phyloP scores from a whole-genome alignment of 2,113 vertebrate genomes.

The Herpailurus yagouaroundi region DNA sequence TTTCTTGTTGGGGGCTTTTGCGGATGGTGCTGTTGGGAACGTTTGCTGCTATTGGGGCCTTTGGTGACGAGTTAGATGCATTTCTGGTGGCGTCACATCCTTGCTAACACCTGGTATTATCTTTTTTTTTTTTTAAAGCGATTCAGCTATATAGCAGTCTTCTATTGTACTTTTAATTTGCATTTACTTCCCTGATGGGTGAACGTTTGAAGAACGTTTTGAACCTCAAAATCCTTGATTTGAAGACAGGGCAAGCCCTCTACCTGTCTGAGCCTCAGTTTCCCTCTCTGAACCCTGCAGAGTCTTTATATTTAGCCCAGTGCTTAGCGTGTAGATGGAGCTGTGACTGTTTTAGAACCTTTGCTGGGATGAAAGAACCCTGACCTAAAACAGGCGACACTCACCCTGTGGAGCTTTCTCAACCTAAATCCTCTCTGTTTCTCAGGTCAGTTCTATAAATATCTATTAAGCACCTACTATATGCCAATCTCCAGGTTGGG shows the following conservation, averaged over 20 bases:
- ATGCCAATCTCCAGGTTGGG: not conserved
- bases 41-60: accelerated
- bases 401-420: not conserved
- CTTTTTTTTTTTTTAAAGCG: not conserved
- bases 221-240: not conserved
- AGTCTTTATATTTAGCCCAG: not conserved
- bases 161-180: not conserved
- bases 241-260: not conserved
- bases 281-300: not conserved
- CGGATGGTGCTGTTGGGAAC: not conserved
- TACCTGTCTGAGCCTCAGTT: not conserved
- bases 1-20: not conserved
- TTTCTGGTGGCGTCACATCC: not conserved
- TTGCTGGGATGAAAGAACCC: not conserved
- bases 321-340: not conserved
- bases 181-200: not conserved
- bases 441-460: not conserved
- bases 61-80: not conserved
- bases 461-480: not conserved
- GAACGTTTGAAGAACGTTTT: not conserved
- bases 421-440: not conserved
- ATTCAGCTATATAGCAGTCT: not conserved
- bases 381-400: not conserved
- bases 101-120: not conserved
- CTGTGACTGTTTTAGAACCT: not conserved